Evolutionary conservation across 2,113 vertebrate species (phyloP), one percentile per base, ranked within the genome.

Genomic region (Microcebus jonahi): DNA sequence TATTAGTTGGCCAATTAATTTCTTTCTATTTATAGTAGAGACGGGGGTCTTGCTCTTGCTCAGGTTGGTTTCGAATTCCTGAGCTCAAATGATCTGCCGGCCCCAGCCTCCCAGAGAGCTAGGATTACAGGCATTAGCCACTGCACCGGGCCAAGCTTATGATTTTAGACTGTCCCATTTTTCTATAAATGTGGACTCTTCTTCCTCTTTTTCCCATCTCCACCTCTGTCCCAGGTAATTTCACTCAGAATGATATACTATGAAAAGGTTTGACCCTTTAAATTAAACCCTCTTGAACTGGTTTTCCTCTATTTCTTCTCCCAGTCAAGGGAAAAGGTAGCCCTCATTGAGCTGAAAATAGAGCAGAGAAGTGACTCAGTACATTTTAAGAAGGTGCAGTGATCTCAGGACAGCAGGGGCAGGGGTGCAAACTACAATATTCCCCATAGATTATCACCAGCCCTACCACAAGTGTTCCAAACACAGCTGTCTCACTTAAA

Each of bases 201-300:
- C 76, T 79, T 79, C 83, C 61, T 96, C n/a, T 42, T 91, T 79
- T 65, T 39, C 53, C 42, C 45, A 57, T 65, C 77, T 84, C 80
- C 29, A 65, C 48, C 29, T 83, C 61, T 92, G 36, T 48, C 77
- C 61, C 79, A 94, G 70, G 89, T 94, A 71, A 96, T 96, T 96
- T 95, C 53, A 73, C 45, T 88, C 70, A 39, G 88, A 83, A 85
- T 89, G 61, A 83, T 42, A 61, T 61, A 53, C 42, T 42, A n/a
- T 77, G 71, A 63, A 21, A 42, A 42, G 45, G 12, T 63, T 12
- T 83, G 50, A 83, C 48, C 25, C 36, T 75, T 86, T 87, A 83
- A 96, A 94, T 94, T 65, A 96, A 91, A 83, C 70, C 29, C 77
- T 92, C 59, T 70, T 39, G 84, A 70, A n/a, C 6, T 42, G 55